A percentile compares a stretch with the other conserved stretches of the same genome.
Evolutionary conservation across 53 echinoderm and acorn worm species (phyloP).

Genomic region (Antedon mediterranea): DNA sequence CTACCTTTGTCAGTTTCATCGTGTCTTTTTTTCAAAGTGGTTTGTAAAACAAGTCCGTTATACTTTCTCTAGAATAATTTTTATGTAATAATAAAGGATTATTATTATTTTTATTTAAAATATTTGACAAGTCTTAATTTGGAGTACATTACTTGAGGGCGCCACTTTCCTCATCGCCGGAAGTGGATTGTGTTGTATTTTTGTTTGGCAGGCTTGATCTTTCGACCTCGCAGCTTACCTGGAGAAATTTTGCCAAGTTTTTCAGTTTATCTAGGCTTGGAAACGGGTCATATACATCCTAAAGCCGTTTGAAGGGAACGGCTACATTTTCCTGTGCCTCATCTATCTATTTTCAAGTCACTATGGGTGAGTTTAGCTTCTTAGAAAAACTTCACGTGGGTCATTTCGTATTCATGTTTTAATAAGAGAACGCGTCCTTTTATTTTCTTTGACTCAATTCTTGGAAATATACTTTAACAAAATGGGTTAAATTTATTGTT

Average conservation of each 20-base stretch:
- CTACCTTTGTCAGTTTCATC: too few species aligned
- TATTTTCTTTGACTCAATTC: background rate
- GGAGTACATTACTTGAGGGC: background rate
- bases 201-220: constrained; percentile 1
- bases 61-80: too few species aligned
- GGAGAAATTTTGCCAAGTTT: background rate
- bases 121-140: background rate
- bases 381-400: background rate
- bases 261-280: background rate
- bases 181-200: background rate
- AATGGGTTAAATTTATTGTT: background rate
- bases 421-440: background rate
- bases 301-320: background rate
- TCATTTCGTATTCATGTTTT: constrained; percentile 1
- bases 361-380: background rate
- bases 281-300: background rate
- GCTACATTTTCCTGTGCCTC: background rate
- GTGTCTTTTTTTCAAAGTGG: too few species aligned
- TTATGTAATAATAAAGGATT: too few species aligned
- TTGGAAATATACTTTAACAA: background rate
- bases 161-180: background rate
- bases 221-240: background rate
- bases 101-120: background rate
- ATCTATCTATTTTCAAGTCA: background rate
- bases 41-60: too few species aligned